phyloP scores from a whole-genome alignment of 1,140 invertebrate genomes.

The Zaprionus lachaisei region DNA sequence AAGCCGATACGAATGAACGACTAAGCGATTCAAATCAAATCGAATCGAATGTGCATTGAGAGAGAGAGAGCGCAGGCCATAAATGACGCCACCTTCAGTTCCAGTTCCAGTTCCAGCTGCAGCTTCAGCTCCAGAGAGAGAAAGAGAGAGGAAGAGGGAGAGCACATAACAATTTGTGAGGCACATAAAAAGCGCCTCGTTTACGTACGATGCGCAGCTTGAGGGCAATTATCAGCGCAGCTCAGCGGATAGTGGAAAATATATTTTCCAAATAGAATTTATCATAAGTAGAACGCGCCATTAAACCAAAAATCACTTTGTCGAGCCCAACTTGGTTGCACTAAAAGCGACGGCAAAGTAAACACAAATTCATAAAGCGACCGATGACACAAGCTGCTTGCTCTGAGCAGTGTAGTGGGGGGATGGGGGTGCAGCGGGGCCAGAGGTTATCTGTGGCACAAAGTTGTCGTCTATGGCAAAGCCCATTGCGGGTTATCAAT shows the following conservation, averaged over 20 bases:
- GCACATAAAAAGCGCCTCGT: constrained; percentile 15
- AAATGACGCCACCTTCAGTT: constrained; percentile 48
- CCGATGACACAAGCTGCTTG: constrained; percentile 12
- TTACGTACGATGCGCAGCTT: neutral
- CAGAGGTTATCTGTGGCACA: constrained; percentile 62
- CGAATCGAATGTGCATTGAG: constrained; percentile 32
- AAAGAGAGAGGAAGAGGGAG: neutral
- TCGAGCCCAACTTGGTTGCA: neutral
- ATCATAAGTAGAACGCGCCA: constrained; percentile 56
- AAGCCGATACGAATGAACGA: constrained; percentile 9
- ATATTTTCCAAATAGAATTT: constrained; percentile 46
- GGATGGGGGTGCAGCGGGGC: neutral
- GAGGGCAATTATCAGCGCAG: constrained; percentile 39
- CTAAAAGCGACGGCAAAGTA: constrained; percentile 5
- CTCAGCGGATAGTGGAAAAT: constrained; percentile 35
- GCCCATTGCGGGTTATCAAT: constrained; percentile 67
- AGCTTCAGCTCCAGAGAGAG: too few relatives aligned
- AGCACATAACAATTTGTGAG: constrained; percentile 41
- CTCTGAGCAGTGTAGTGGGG: neutral
- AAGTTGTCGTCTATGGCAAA: constrained; percentile 56
- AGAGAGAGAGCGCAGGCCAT: constrained; percentile 36
- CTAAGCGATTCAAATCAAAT: constrained; percentile 35
- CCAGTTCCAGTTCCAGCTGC: too few relatives aligned
- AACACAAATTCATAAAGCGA: constrained; percentile 32
- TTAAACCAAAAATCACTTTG: constrained; percentile 63